These are phyloP conservation scores for Pomacea canaliculata DNA, from an alignment of 2,888 invertebrate genomes.

Conservation along the genomic window DNA sequence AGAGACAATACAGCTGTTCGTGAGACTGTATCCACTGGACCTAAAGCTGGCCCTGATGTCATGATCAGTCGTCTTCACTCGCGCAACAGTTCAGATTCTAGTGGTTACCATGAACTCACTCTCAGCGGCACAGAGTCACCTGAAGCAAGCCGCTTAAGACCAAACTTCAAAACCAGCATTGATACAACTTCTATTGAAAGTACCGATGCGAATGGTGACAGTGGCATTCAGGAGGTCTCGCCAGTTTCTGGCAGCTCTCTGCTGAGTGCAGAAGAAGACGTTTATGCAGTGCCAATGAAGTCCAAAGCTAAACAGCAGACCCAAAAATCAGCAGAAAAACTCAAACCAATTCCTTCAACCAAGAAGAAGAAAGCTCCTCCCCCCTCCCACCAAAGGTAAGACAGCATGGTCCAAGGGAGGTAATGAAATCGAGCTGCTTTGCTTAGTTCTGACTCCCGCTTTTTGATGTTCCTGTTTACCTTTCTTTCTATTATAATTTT, in stretches of 20 bases:
- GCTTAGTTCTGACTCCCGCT: too few species aligned
- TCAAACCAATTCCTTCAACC: slow-evolving; percentile 33
- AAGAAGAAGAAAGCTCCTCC: slow-evolving; percentile 58
- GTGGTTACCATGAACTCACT: slow-evolving; percentile 81
- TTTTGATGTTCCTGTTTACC: too few species aligned
- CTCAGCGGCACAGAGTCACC: slow-evolving; percentile 66
- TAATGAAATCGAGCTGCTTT: too few species aligned
- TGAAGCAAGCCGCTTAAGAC: slow-evolving; percentile 39
- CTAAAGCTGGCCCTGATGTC: slow-evolving; percentile 34
- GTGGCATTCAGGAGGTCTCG: slow-evolving; percentile 45
- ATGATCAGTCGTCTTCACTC: slow-evolving; percentile 72
- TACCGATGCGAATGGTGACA: slow-evolving; percentile 51
- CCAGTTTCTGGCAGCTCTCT: slow-evolving; percentile 32
- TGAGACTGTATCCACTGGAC: slow-evolving; percentile 35
- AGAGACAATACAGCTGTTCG: slow-evolving; percentile 33
- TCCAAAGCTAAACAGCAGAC: too few species aligned
- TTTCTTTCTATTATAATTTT: too few species aligned
- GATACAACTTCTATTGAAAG: slow-evolving; percentile 57
- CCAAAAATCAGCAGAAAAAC: slow-evolving; percentile 3
- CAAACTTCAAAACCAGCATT: slow-evolving; percentile 47
- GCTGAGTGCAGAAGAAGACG: slow-evolving; percentile 2
- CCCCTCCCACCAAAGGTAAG: slow-evolving; percentile 38
- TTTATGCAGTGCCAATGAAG: not conserved
- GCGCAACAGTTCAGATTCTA: slow-evolving; percentile 81
- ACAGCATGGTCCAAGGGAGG: too few species aligned